Conservation (phyloP, 1,140 invertebrate species). For the Rhagoletis pomonella region DNA sequence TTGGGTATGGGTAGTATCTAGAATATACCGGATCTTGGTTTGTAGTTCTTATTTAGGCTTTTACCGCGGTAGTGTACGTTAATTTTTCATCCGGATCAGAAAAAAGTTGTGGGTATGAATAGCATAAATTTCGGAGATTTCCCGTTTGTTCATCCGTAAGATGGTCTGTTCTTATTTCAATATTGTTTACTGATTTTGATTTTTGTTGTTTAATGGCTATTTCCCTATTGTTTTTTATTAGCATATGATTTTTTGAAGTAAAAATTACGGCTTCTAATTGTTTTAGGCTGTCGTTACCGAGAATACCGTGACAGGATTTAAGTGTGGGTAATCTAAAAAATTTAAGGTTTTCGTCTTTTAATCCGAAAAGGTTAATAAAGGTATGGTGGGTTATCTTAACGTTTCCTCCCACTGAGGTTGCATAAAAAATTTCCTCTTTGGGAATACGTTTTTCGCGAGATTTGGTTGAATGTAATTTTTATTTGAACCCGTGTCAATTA, state of each 20-base stretch:
- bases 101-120: too few relatives aligned
- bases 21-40: constrained; percentile 8
- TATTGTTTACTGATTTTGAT: background rate
- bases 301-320: constrained; percentile 27
- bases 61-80: background rate
- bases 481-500: background rate
- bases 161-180: background rate
- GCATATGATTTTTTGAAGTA: too few relatives aligned
- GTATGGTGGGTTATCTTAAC: constrained; percentile 35
- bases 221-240: too few relatives aligned
- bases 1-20: constrained; percentile 30
- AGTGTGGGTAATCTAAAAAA: constrained; percentile 7
- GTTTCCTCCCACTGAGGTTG: constrained; percentile 46
- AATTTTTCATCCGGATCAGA: constrained; percentile 23
- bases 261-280: constrained; percentile 10
- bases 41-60: constrained; percentile 25
- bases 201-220: too few relatives aligned
- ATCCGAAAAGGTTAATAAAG: background rate
- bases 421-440: constrained; percentile 10
- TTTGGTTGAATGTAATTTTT: constrained; percentile 12
- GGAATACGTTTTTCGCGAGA: background rate
- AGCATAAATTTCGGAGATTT: background rate
- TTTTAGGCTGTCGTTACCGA: constrained; percentile 34
- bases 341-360: constrained; percentile 9
- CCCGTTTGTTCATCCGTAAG: background rate